These are phyloP conservation scores for Pyrrhura leucotis DNA, from an alignment of 2,797 vertebrate genomes.

Conservation along the genomic window DNA sequence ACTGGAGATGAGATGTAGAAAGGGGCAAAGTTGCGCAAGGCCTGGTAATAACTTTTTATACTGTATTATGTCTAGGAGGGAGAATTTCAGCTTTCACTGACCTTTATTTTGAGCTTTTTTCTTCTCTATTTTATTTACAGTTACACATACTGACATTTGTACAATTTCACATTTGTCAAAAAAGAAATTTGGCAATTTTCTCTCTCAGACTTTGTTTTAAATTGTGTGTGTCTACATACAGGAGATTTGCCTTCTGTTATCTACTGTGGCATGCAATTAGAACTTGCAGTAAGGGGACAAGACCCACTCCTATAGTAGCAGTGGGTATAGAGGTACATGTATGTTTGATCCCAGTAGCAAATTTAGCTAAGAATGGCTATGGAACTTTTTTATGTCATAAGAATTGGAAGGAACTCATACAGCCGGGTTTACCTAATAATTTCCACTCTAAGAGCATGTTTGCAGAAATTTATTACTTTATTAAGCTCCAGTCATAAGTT, in stretches of 20 bases:
- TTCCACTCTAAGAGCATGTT: background rate
- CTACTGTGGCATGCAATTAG: background rate
- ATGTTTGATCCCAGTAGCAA: background rate
- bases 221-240: background rate
- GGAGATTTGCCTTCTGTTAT: background rate
- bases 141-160: conserved; percentile 68
- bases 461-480: background rate
- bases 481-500: background rate
- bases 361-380: background rate
- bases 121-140: conserved; percentile 62
- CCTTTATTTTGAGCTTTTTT: conserved; percentile 70
- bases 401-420: background rate
- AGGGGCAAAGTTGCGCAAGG: background rate
- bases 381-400: background rate
- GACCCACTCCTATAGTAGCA: background rate
- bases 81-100: conserved; percentile 62
- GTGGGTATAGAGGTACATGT: accelerated
- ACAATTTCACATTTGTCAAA: conserved; percentile 60
- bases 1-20: conserved; percentile 33
- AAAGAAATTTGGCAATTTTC: conserved; percentile 54
- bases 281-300: background rate
- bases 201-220: conserved; percentile 35
- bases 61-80: conserved; percentile 45
- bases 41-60: conserved; percentile 61
- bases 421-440: background rate